phyloP scores from a whole-genome alignment of 2,888 invertebrate genomes.

The Lithodes maja region DNA sequence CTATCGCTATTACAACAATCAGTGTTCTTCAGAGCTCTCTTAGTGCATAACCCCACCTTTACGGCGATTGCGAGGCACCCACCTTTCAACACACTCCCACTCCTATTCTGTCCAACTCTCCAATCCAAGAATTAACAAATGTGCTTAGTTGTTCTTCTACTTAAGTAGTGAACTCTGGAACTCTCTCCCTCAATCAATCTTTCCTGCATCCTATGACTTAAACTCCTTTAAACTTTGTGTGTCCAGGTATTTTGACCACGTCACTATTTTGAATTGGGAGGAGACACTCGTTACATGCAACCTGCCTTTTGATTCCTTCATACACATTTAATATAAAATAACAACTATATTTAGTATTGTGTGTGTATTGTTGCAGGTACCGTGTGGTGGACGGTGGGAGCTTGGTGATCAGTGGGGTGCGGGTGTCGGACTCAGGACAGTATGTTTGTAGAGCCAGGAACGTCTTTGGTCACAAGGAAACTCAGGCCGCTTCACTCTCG shows the following conservation, averaged over 20 bases:
- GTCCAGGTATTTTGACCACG: not conserved
- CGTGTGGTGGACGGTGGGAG: conserved; percentile 91
- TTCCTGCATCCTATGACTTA: too few relatives aligned
- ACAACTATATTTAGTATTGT: not conserved
- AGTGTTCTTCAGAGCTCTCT: too few relatives aligned
- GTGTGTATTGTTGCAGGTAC: conserved; percentile 73
- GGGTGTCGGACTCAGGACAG: conserved; percentile 91
- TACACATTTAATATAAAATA: not conserved
- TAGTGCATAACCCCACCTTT: too few relatives aligned
- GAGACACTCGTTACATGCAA: not conserved
- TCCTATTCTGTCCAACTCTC: too few relatives aligned
- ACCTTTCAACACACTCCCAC: too few relatives aligned
- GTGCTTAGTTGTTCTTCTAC: too few relatives aligned
- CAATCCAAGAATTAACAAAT: too few relatives aligned
- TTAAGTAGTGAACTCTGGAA: too few relatives aligned
- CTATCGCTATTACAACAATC: too few relatives aligned
- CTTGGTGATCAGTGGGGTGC: conserved; percentile 91
- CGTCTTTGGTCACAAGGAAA: conserved; percentile 85
- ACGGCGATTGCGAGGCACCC: too few relatives aligned
- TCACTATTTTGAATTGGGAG: not conserved
- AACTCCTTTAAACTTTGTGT: not conserved
- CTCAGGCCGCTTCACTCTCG: conserved; percentile 86
- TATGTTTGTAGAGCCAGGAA: conserved; percentile 95
- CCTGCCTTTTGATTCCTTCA: not conserved
- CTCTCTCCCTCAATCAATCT: too few relatives aligned